Evolutionary conservation across 2,113 vertebrate species (phyloP).

Genomic region (Calidris pygmaea): DNA sequence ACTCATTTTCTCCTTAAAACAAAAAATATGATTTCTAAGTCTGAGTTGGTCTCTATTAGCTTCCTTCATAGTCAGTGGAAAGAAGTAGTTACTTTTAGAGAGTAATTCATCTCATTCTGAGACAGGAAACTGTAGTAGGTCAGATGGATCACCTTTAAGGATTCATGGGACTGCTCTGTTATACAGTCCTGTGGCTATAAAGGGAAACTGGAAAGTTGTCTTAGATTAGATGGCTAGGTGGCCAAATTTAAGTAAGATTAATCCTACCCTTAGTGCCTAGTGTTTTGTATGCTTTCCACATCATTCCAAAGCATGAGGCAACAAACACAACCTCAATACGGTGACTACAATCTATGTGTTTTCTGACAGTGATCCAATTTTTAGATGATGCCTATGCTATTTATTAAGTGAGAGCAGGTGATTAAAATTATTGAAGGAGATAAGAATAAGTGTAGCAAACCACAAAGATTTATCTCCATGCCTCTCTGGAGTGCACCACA

Average conservation of each 20-base stretch:
- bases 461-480: not conserved
- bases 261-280: not conserved
- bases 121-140: not conserved
- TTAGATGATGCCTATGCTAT: not conserved
- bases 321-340: not conserved
- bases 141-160: not conserved
- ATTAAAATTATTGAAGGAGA: slow-evolving; percentile 15
- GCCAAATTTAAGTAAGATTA: not conserved
- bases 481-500: not conserved
- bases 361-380: not conserved
- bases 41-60: not conserved
- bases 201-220: not conserved
- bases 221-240: not conserved
- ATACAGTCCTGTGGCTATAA: not conserved
- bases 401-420: not conserved
- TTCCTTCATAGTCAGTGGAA: not conserved
- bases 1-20: not conserved
- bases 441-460: not conserved
- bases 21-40: not conserved
- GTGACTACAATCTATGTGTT: not conserved
- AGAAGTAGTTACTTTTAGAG: not conserved
- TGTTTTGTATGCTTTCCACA: not conserved
- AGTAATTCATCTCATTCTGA: not conserved
- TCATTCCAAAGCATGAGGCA: not conserved
- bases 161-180: not conserved